Evolutionary conservation across 1,140 invertebrate genomes (phyloP).

Genomic region (Pentalonia nigronervosa): DNA sequence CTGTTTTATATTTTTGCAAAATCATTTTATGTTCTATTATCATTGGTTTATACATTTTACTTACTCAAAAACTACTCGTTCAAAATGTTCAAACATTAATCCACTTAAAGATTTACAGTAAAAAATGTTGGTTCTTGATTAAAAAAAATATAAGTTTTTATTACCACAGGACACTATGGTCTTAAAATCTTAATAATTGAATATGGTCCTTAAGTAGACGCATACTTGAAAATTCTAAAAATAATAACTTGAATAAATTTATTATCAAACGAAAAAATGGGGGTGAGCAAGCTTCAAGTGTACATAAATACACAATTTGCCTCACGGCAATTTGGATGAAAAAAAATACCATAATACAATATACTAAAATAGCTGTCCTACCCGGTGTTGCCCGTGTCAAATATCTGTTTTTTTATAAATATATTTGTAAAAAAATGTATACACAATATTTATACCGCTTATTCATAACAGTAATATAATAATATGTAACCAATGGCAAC

Average conservation of each 20-base stretch:
- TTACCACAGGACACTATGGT: background rate
- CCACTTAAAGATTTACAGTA: background rate
- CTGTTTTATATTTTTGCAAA: background rate
- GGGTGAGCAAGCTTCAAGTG: background rate
- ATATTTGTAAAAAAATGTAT: no score
- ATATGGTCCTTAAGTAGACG: background rate
- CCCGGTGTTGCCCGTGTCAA: no score
- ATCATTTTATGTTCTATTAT: background rate
- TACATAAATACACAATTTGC: background rate
- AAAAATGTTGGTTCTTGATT: background rate
- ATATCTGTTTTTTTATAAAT: no score
- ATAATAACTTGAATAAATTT: background rate
- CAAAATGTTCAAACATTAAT: background rate
- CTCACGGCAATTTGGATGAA: background rate
- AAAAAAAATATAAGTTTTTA: background rate
- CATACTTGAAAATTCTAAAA: background rate
- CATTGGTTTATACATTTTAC: background rate
- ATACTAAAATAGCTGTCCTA: background rate
- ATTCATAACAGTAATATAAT: no score
- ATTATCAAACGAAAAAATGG: background rate
- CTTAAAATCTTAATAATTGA: background rate
- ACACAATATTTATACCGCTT: no score
- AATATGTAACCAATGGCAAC: no score
- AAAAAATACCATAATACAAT: background rate
- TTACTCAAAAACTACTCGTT: background rate